These are phyloP conservation scores for Calliopsis andreniformis DNA, from an alignment of 1,140 invertebrate genomes.

Conservation along the genomic window DNA sequence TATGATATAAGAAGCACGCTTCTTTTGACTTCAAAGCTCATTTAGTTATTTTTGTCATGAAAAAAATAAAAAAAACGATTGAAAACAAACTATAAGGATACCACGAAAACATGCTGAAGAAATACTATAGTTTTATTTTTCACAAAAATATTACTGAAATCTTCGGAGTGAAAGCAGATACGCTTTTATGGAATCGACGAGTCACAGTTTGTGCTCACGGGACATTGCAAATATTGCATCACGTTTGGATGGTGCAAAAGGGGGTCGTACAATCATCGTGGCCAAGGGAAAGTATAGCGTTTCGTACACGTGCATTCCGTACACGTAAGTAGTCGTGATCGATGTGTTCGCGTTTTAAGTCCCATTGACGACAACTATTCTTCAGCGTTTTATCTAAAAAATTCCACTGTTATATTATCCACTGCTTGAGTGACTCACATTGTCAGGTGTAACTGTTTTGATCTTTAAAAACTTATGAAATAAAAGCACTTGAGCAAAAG, in stretches of 20 bases:
- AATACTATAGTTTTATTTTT: background rate
- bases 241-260: background rate
- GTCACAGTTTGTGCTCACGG: conserved; percentile 4
- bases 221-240: conserved; percentile 37
- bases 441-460: too few relatives aligned
- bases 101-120: background rate
- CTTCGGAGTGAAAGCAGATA: conserved; percentile 44
- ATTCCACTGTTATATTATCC: too few relatives aligned
- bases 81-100: too few relatives aligned
- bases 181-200: background rate
- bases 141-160: conserved; percentile 8
- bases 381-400: too few relatives aligned
- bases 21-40: too few relatives aligned
- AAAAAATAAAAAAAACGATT: too few relatives aligned
- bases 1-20: too few relatives aligned
- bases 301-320: background rate
- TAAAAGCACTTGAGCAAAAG: too few relatives aligned
- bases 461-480: too few relatives aligned
- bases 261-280: conserved; percentile 9
- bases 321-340: background rate
- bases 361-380: background rate
- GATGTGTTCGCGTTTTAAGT: background rate
- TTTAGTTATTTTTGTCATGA: too few relatives aligned
- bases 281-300: conserved; percentile 23
- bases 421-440: too few relatives aligned